These are phyloP conservation scores for Hydropotes inermis DNA, from an alignment of 2,113 vertebrate genomes.

Conservation along the genomic window DNA sequence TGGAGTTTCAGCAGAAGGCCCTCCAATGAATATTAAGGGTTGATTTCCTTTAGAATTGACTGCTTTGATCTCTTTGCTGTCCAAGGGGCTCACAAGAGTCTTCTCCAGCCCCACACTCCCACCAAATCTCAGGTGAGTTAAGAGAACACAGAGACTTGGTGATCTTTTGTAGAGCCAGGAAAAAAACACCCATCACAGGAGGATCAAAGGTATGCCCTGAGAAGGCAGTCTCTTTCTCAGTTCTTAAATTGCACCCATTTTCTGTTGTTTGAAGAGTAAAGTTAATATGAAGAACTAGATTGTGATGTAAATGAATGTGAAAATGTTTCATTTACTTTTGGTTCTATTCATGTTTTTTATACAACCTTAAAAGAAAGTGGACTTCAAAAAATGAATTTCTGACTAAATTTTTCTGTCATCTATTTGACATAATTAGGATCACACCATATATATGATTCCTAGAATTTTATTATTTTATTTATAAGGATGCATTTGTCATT, in stretches of 20 bases:
- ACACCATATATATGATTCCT: neutral
- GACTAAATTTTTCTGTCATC: neutral
- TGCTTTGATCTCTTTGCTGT: neutral
- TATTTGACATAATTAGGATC: neutral
- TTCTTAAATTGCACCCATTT: neutral
- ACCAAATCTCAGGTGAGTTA: neutral
- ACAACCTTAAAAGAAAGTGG: neutral
- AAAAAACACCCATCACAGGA: neutral
- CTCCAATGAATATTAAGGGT: neutral
- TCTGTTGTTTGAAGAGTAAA: neutral
- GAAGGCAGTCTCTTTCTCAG: neutral
- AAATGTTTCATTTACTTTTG: neutral
- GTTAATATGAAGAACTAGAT: neutral
- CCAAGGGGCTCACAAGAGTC: neutral
- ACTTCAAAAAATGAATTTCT: neutral
- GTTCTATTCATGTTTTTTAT: neutral
- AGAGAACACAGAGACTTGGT: neutral
- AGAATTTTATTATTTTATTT: neutral
- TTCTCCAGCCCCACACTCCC: neutral
- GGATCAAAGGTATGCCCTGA: neutral
- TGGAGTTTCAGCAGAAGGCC: neutral
- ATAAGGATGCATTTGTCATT: neutral
- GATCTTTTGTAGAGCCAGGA: neutral
- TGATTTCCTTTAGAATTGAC: neutral
- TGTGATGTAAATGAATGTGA: neutral